A percentile compares a stretch with the other conserved stretches of the same genome.
Conservation (phyloP, 2,888 invertebrate species). For the Neuroscelio doddi region DNA sequence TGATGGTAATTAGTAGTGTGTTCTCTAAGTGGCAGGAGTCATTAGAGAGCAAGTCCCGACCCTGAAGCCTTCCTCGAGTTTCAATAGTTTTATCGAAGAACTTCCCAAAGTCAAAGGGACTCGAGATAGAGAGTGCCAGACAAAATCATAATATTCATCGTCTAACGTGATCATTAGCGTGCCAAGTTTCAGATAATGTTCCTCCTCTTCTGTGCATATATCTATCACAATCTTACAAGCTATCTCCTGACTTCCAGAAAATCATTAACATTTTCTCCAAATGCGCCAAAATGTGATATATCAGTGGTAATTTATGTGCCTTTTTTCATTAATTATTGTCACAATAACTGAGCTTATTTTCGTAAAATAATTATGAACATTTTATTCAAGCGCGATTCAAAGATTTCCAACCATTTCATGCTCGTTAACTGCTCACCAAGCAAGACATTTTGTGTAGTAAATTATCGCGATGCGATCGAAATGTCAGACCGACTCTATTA, state of each 20-base stretch:
- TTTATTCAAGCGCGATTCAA: background rate
- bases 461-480: slow-evolving; percentile 37
- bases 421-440: slow-evolving; percentile 32
- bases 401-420: slow-evolving; percentile 21
- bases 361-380: no score
- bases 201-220: slow-evolving; percentile 15
- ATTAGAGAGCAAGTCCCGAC: slow-evolving; percentile 54
- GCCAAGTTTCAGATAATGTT: slow-evolving; percentile 27
- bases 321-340: no score
- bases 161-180: slow-evolving; percentile 39
- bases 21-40: slow-evolving; percentile 65
- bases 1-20: slow-evolving; percentile 63
- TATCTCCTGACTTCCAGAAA: no score
- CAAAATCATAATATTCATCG: slow-evolving; percentile 42
- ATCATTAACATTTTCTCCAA: no score
- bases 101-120: slow-evolving; percentile 19
- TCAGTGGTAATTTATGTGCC: no score
- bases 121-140: slow-evolving; percentile 20
- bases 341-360: no score
- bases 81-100: slow-evolving; percentile 28
- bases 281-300: no score
- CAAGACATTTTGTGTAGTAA: slow-evolving; percentile 23
- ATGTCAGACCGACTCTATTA: slow-evolving; percentile 12
- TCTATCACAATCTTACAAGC: no score
- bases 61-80: slow-evolving; percentile 20